Conservation (phyloP, 2,797 vertebrate genomes). For the Poeciliopsis paucimaculata region DNA sequence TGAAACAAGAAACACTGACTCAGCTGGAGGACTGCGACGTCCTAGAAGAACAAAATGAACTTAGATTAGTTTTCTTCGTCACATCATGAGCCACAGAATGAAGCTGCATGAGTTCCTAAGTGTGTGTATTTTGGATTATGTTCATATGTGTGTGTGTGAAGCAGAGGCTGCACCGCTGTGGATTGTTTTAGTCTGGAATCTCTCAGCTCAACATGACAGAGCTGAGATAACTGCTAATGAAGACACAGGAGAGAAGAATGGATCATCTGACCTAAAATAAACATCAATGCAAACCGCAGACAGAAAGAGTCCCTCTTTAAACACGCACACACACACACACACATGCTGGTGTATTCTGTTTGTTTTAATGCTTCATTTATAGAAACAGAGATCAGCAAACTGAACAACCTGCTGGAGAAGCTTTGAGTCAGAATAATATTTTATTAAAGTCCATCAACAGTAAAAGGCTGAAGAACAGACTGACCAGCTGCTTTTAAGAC, state of each 20-base stretch:
- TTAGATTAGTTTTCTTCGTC: no score
- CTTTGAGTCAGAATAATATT: slow-evolving; percentile 13
- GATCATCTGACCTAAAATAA: slow-evolving; percentile 52
- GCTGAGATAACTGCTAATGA: slow-evolving; percentile 62
- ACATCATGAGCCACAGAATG: no score
- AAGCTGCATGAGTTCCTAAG: no score
- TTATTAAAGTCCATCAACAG: not conserved
- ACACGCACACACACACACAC: not conserved
- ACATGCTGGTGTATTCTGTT: not conserved
- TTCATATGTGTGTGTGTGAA: no score
- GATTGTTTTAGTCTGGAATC: slow-evolving; percentile 34
- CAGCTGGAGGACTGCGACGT: no score
- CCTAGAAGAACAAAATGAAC: no score
- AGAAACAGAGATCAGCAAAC: not conserved
- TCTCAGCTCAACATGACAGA: slow-evolving; percentile 51
- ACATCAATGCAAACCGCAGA: slow-evolving; percentile 29
- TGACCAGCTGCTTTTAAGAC: no score
- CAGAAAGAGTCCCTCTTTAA: not conserved
- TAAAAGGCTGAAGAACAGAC: no score
- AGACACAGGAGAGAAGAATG: slow-evolving; percentile 53
- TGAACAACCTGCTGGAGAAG: not conserved
- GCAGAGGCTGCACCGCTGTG: not conserved
- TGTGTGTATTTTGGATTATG: no score
- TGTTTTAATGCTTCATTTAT: not conserved
- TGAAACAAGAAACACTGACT: no score